Evolutionary conservation across 2,888 invertebrate genomes (phyloP).

Genomic region (Drosophila niveifrons): DNA sequence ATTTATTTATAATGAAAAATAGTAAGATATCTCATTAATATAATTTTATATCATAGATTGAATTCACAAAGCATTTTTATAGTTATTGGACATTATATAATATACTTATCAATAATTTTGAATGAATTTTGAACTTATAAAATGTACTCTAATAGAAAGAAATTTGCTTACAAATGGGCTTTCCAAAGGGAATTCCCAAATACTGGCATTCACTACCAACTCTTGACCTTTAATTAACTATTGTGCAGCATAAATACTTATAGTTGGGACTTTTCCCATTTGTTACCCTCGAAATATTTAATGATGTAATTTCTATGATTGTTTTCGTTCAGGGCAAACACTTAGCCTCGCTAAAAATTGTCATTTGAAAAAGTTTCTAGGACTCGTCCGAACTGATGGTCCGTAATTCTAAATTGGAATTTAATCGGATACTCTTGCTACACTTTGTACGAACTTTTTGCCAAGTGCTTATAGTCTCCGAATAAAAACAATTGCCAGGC

Average conservation of each 20-base stretch:
- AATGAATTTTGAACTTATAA: too few species aligned
- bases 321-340: neutral
- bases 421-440: constrained; percentile 30
- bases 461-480: constrained; percentile 57
- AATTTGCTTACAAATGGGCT: neutral
- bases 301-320: neutral
- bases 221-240: neutral
- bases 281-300: neutral
- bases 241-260: neutral
- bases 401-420: constrained; percentile 5
- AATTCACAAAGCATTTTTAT: too few species aligned
- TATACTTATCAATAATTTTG: too few species aligned
- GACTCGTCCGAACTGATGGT: neutral
- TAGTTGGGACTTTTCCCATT: neutral
- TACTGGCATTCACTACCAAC: neutral
- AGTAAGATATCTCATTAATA: too few species aligned
- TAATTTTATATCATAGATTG: too few species aligned
- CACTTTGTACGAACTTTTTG: constrained; percentile 66
- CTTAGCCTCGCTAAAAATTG: neutral
- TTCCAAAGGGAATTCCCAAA: neutral
- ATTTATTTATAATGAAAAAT: too few species aligned
- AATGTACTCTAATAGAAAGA: neutral
- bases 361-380: constrained; percentile 10
- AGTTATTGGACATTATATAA: too few species aligned
- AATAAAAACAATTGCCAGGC: constrained; percentile 58